These are phyloP conservation scores for Hypercompe scribonia DNA, from an alignment of 2,888 invertebrate species.

Conservation along the genomic window DNA sequence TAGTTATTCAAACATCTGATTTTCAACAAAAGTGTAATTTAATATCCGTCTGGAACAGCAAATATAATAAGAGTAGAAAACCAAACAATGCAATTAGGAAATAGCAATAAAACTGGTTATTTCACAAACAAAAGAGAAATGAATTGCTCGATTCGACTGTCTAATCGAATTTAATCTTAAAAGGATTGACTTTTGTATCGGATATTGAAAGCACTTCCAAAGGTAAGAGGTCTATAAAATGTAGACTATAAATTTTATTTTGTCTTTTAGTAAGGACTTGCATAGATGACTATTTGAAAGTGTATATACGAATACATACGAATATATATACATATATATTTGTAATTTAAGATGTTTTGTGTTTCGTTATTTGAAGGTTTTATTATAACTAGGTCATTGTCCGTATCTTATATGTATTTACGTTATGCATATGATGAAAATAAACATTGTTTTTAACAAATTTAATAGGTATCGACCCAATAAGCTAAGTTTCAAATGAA, in stretches of 20 bases:
- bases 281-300: neutral
- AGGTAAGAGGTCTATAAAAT: conserved; percentile 50
- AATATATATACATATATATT: neutral
- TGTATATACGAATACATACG: neutral
- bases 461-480: no score
- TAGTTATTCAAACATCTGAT: neutral
- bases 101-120: conserved; percentile 24
- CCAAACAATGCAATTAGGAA: conserved; percentile 30
- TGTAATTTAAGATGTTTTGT: conserved; percentile 6
- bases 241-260: conserved; percentile 47
- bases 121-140: conserved; percentile 41
- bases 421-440: neutral
- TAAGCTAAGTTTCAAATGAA: no score
- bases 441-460: neutral
- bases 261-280: conserved; percentile 27
- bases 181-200: conserved; percentile 54
- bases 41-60: conserved; percentile 14
- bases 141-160: conserved; percentile 37
- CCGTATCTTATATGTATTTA: neutral
- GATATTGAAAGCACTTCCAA: conserved; percentile 44
- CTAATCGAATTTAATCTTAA: conserved; percentile 54
- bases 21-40: conserved; percentile 1
- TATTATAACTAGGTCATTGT: neutral
- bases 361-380: neutral
- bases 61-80: conserved; percentile 21